Conservation (phyloP, 2,113 vertebrate species). For the Actenoides hombroni region DNA sequence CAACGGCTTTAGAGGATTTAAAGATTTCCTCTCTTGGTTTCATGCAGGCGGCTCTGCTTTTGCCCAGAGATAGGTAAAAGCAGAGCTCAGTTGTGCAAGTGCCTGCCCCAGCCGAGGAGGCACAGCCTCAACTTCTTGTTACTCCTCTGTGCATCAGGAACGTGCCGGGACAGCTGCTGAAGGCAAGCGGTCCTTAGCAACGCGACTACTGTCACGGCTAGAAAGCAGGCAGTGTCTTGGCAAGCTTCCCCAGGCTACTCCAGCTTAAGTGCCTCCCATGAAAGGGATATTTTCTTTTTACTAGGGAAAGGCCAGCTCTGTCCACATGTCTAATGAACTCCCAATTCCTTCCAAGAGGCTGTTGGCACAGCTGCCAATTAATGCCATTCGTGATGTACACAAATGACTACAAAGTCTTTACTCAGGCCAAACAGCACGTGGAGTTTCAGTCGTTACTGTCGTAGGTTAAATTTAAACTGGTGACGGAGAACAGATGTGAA, state of each 20-base stretch:
- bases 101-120: neutral
- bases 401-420: slow-evolving; percentile 9
- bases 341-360: neutral
- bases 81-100: neutral
- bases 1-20: neutral
- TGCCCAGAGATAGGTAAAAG: neutral
- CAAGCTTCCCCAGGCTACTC: neutral
- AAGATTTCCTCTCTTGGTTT: neutral
- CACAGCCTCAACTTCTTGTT: neutral
- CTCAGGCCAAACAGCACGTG: neutral
- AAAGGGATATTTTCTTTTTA: neutral
- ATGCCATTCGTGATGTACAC: neutral
- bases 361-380: slow-evolving; percentile 60
- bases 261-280: neutral
- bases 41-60: neutral
- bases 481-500: slow-evolving; percentile 25
- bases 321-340: neutral
- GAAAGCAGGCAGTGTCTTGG: slow-evolving; percentile 15
- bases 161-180: fast-evolving
- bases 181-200: neutral
- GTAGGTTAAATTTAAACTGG: neutral
- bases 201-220: neutral
- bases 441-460: slow-evolving; percentile 11
- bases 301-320: neutral
- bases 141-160: neutral